Conservation (phyloP, 2,888 invertebrate species). For the Eugnorisma glareosa region DNA sequence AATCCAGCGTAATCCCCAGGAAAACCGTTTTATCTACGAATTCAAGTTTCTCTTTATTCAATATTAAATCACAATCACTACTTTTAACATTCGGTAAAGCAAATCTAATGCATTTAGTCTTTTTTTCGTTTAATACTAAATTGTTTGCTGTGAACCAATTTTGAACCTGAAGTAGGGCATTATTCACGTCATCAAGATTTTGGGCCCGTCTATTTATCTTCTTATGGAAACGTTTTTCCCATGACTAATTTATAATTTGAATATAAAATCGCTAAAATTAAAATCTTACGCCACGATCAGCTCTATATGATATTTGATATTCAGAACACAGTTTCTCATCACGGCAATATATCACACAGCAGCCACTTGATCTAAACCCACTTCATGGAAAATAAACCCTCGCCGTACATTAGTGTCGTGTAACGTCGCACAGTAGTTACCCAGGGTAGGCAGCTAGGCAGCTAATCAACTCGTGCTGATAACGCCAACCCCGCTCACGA, state of each 20-base stretch:
- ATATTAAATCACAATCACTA: too few species aligned
- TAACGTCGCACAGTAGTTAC: conserved; percentile 26
- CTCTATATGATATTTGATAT: not conserved
- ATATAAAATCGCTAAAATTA: not conserved
- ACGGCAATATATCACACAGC: conserved; percentile 3
- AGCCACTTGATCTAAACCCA: not conserved
- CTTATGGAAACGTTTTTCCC: not conserved
- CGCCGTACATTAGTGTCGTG: conserved; percentile 13
- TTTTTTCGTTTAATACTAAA: too few species aligned
- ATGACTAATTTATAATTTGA: not conserved
- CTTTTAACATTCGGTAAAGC: too few species aligned
- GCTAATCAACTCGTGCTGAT: conserved; percentile 61
- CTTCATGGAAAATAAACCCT: conserved; percentile 15
- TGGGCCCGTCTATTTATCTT: too few species aligned
- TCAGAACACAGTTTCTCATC: not conserved
- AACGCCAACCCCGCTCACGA: conserved; percentile 63
- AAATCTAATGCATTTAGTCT: too few species aligned
- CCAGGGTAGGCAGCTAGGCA: conserved; percentile 15
- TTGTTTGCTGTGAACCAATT: too few species aligned
- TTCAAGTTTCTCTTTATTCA: too few species aligned
- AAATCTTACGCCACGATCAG: not conserved
- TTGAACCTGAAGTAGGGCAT: too few species aligned
- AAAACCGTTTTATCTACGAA: too few species aligned
- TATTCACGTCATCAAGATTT: too few species aligned
- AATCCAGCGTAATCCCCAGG: too few species aligned